Conservation (phyloP, 2,888 invertebrate species). For the Drosophila paranaensis region DNA sequence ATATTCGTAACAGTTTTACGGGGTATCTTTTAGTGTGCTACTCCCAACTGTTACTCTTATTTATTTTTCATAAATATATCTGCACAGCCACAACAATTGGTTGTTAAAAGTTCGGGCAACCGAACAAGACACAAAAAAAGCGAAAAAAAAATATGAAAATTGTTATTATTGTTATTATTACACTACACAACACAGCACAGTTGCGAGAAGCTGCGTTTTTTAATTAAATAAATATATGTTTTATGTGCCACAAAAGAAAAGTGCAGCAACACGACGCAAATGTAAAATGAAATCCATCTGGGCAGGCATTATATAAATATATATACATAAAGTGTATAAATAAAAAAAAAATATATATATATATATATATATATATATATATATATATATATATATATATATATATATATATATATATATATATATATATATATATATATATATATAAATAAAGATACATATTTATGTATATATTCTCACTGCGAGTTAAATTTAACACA, state of each 20-base stretch:
- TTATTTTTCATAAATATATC: slow-evolving; percentile 37
- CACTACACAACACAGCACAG: slow-evolving; percentile 43
- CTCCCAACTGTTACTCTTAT: background rate
- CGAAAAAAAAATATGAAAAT: background rate
- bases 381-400: background rate
- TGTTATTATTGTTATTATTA: slow-evolving; percentile 59
- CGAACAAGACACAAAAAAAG: slow-evolving; percentile 17
- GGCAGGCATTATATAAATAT: slow-evolving; percentile 22
- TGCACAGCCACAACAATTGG: slow-evolving; percentile 40
- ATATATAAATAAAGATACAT: background rate
- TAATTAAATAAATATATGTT: slow-evolving; percentile 72
- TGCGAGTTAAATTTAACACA: slow-evolving; percentile 37
- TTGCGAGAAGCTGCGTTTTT: slow-evolving; percentile 45
- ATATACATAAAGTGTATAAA: no score
- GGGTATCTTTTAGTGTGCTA: slow-evolving; percentile 21
- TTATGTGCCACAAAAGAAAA: slow-evolving; percentile 58
- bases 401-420: background rate
- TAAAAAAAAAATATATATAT: slow-evolving; percentile 1
- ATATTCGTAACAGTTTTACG: background rate
- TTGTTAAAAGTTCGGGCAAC: slow-evolving; percentile 49
- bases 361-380: background rate
- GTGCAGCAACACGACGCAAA: slow-evolving; percentile 32
- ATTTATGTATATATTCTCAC: background rate
- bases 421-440: background rate
- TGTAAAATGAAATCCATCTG: slow-evolving; percentile 23